Evolutionary conservation across 2,888 invertebrate genomes (phyloP).

Genomic region (Drosophila siamana): DNA sequence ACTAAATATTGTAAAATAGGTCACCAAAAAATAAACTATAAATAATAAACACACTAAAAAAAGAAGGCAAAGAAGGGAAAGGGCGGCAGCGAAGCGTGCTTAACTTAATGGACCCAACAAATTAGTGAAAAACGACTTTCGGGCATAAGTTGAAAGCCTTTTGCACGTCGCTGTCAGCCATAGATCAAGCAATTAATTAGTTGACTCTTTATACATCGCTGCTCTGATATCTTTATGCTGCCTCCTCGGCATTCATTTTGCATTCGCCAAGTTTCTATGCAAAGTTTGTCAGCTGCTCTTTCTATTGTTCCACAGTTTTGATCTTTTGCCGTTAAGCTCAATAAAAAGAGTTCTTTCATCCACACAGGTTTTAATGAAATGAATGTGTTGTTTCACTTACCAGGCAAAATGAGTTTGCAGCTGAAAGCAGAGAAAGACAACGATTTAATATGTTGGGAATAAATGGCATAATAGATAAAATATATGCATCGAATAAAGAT

Average conservation of each 20-base stretch:
- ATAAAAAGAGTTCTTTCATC: not conserved
- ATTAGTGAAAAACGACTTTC: conserved; percentile 1
- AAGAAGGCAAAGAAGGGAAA: not conserved
- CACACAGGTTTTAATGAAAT: too few relatives aligned
- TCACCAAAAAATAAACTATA: conserved; percentile 21
- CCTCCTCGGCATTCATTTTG: conserved; percentile 1
- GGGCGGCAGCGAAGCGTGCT: not conserved
- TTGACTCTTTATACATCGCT: not conserved
- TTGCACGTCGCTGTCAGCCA: not conserved
- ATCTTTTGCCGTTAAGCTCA: conserved; percentile 1
- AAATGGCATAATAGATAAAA: not conserved
- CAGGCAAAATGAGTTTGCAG: not conserved
- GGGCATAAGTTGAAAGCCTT: not conserved
- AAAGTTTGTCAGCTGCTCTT: not conserved
- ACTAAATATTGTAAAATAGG: conserved; percentile 13
- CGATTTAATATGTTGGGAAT: too few relatives aligned
- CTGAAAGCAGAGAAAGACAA: not conserved
- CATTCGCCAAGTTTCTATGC: not conserved
- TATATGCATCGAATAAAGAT: too few relatives aligned
- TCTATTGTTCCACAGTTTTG: not conserved
- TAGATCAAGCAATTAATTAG: not conserved
- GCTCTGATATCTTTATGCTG: not conserved
- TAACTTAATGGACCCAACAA: conserved; percentile 2
- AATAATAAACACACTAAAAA: conserved; percentile 10
- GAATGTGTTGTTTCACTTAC: not conserved